Base-by-base conservation (phyloP, 1,140 invertebrate genomes). In the Scaptomyza montana region DNA sequence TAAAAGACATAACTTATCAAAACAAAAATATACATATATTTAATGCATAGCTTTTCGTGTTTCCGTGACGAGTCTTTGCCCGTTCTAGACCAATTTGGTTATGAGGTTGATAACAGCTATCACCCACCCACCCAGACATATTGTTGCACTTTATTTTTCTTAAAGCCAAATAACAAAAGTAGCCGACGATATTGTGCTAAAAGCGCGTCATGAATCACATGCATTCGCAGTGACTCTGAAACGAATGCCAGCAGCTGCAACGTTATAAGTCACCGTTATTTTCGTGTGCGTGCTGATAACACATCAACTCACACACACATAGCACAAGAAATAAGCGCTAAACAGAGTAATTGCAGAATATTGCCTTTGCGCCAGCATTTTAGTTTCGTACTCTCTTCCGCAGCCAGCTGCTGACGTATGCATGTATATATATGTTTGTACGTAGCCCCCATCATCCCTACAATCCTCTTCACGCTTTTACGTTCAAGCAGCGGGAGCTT, bases 161-260 rank as follows among this genome's bases (percentile, higher is more conserved):
- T 41, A 41, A 41, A 41, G 3, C 12, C 10, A 41, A 41, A 2
- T 9, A 10, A 8, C 39, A 41, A 41, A n/a, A n/a, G 39, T 3
- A 47, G 47, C 33, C 63, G 57, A 21, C 77, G 56, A 69, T 39
- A 74, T 56, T 25, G 28, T 41, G 19, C 41, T 7, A 59, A 67
- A 76, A 70, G 5, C 59, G 64, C 72, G 78, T 78, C 78, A 84
- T 84, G 78, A 84, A 78, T 84, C 80, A 81, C 78, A 81, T 69
- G 72, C 60, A 65, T 36, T 69, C n/a, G 30, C 47, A 63, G 66
- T 66, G 70, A 46, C 63, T 56, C 2, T 25, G 21, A 25, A 59
- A 33, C 56, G n/a, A 67, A 39, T 61, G 19, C 30, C 74, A 25
- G 21, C 21, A 78, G 50, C 49, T 86, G 80, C 64, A 73, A 54